A percentile compares a stretch with the other conserved stretches of the same genome.
phyloP scores from a whole-genome alignment of 2,113 vertebrate species.

The human region DNA sequence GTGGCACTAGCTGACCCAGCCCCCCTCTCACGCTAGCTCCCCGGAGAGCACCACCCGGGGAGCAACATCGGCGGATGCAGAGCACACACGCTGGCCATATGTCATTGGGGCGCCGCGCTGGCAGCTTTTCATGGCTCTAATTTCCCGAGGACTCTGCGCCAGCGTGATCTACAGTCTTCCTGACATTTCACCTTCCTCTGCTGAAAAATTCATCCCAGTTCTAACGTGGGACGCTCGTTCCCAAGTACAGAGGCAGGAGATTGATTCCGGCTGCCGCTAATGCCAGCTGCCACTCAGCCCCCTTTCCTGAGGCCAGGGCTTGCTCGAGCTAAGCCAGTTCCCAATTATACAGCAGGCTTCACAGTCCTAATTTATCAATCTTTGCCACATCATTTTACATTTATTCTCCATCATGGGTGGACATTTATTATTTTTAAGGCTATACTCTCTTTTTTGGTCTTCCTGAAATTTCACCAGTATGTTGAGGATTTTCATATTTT shows the following conservation, averaged over 20 bases:
- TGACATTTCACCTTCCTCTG: conserved; percentile 64
- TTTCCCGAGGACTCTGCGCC: neutral
- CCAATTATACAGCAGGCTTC: neutral
- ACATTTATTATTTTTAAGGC: neutral
- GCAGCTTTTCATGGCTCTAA: conserved; percentile 32
- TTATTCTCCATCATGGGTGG: neutral
- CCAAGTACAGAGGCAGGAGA: neutral
- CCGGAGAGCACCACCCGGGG: neutral
- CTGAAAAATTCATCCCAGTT: conserved; percentile 34
- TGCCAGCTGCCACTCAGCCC: neutral
- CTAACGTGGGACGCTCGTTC: neutral
- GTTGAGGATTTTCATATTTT: neutral
- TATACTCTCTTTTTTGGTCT: neutral
- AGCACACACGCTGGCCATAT: rapidly evolving
- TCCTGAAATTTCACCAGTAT: neutral
- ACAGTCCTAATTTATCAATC: neutral
- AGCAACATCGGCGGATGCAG: neutral
- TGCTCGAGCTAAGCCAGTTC: neutral
- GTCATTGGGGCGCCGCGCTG: neutral
- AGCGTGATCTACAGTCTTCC: conserved; percentile 34
- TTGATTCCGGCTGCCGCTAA: neutral
- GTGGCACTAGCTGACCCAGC: too few species aligned
- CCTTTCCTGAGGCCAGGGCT: neutral
- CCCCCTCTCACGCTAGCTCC: neutral
- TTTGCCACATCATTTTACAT: neutral